Base-by-base conservation (phyloP, 1,140 invertebrate species). In the Neodiprion fabricii region DNA sequence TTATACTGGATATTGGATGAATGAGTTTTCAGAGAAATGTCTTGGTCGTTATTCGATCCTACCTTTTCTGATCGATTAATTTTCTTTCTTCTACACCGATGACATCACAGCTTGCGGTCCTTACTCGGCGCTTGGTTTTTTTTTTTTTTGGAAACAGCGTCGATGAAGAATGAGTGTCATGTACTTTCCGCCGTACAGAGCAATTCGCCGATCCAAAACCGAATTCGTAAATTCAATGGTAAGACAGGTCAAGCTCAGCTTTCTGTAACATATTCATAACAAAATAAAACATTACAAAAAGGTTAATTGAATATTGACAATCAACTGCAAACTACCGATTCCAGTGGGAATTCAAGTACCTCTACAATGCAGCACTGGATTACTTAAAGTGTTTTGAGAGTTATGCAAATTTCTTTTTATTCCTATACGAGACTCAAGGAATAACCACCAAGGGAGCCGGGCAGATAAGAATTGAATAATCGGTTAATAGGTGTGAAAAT, bases 281-380 rank as follows among this genome's bases (percentile, higher is more conserved):
- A 53, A 53, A 9, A 10, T 53, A 75, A 70, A 66, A 48, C 40
- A 68, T 68, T 9, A 68, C 9, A 23, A 68, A 1, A 9, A n/a
- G 67, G 17, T 10, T 23, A 68, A 68, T 23, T 68, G 9, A 10
- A 21, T 11, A 9, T 40, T n/a, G 28, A 21, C 28, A 10, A 23
- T 68, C 28, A 11, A 12, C 61, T 73, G 17, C 17, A 21, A 21
- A 21, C 17, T 21, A 21, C 49, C 23, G 70, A 11, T 73, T 70
- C 12, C 48, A 76, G 75, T 48, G 74, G 69, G 47, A 76, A 12
- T 14, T 74, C 14, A 70, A 72, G n/a, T 76, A 74, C n/a, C 66
- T 76, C 11, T 77, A 77, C 40, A 68, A 75, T 4, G 48, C 70
- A 66, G 67, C 72, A 11, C 10, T 70, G 48, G 1, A 53, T 14